A percentile compares a stretch with the other conserved stretches of the same genome.
Evolutionary conservation across 1,140 invertebrate genomes (phyloP).

Genomic region (Drosophila saltans): DNA sequence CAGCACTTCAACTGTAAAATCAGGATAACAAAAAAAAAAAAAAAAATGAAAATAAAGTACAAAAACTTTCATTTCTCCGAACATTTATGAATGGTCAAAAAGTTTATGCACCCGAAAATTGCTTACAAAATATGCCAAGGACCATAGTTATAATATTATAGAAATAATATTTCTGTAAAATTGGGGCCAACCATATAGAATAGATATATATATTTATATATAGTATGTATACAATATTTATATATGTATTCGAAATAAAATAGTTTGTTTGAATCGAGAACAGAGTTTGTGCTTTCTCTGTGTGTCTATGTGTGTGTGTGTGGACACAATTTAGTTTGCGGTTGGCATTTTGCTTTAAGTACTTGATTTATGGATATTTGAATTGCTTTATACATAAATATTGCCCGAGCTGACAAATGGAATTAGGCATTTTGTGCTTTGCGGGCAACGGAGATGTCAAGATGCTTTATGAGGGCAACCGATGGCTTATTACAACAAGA

Average conservation of each 20-base stretch:
- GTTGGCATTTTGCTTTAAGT: conserved; percentile 58
- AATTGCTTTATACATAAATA: conserved; percentile 77
- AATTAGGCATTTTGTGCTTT: conserved; percentile 62
- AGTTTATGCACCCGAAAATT: conserved; percentile 49
- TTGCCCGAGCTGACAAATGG: conserved; percentile 73
- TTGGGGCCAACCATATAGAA: conserved; percentile 5
- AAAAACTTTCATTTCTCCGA: conserved; percentile 19
- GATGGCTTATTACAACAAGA: conserved; percentile 46
- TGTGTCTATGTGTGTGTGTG: conserved; percentile 1
- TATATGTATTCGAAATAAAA: conserved; percentile 10
- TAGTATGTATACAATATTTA: not conserved
- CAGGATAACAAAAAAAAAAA: conserved; percentile 51
- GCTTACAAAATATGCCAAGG: conserved; percentile 18
- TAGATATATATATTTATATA: conserved; percentile 3
- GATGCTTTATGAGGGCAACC: conserved; percentile 50
- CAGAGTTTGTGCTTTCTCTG: conserved; percentile 20
- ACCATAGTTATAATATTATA: conserved; percentile 13
- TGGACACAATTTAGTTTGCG: conserved; percentile 30
- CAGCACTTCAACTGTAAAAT: conserved; percentile 76
- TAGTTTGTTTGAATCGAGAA: conserved; percentile 14
- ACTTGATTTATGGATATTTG: conserved; percentile 73
- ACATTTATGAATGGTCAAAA: conserved; percentile 38
- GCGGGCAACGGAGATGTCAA: conserved; percentile 51
- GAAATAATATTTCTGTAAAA: conserved; percentile 27
- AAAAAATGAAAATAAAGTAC: conserved; percentile 31